These are phyloP conservation scores for Agrochola circellaris DNA, from an alignment of 2,888 invertebrate genomes.

Conservation along the genomic window DNA sequence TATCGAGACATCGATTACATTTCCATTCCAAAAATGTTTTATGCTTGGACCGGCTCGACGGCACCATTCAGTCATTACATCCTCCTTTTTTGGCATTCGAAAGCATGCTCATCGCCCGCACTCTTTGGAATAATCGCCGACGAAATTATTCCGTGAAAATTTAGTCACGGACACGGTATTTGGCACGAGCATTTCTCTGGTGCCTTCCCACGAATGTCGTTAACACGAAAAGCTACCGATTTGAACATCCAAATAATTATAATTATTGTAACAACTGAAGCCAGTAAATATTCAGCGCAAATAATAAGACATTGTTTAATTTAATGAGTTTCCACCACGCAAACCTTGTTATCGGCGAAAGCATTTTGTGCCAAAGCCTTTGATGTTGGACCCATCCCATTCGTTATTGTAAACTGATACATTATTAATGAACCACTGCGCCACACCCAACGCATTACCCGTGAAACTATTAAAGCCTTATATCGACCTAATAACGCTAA, in stretches of 20 bases:
- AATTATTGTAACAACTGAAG: slow-evolving; percentile 54
- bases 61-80: slow-evolving; percentile 70
- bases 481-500: slow-evolving; percentile 68
- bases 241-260: slow-evolving; percentile 61
- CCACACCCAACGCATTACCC: slow-evolving; percentile 65
- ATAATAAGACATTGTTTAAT: slow-evolving; percentile 60
- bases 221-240: slow-evolving; percentile 66
- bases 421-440: slow-evolving; percentile 70
- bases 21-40: slow-evolving; percentile 62
- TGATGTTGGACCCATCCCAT: slow-evolving; percentile 61
- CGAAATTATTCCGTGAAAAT: slow-evolving; percentile 73
- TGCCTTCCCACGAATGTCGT: slow-evolving; percentile 71
- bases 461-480: slow-evolving; percentile 62
- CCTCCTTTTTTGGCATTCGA: slow-evolving; percentile 76
- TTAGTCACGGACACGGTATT: slow-evolving; percentile 70
- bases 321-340: slow-evolving; percentile 63
- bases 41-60: slow-evolving; percentile 50
- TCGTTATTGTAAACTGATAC: slow-evolving; percentile 69
- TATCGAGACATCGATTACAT: slow-evolving; percentile 63
- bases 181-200: slow-evolving; percentile 69
- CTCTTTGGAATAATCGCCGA: slow-evolving; percentile 68
- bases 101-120: slow-evolving; percentile 68
- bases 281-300: slow-evolving; percentile 50
- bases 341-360: slow-evolving; percentile 55
- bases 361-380: slow-evolving; percentile 62